Evolutionary conservation across 2,888 invertebrate genomes (phyloP).

Genomic region (Cistogaster globosa): DNA sequence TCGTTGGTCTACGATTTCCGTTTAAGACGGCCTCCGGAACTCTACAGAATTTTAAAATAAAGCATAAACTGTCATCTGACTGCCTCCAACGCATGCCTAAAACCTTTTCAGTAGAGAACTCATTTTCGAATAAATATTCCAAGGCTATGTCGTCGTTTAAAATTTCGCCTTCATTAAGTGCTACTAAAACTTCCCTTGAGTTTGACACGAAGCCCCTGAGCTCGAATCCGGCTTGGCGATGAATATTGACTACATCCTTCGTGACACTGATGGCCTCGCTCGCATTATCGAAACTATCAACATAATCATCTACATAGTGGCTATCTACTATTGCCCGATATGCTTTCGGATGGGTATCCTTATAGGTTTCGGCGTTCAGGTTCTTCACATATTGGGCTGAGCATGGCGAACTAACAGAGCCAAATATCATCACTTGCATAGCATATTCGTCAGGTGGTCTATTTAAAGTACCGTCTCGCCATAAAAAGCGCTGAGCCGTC

Average conservation of each 20-base stretch:
- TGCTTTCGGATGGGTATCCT: conserved; percentile 30
- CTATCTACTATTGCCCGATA: conserved; percentile 59
- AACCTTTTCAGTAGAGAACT: too few species aligned
- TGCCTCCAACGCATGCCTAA: conserved; percentile 50
- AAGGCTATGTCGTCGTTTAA: too few species aligned
- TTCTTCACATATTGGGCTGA: conserved; percentile 61
- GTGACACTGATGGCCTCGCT: conserved; percentile 58
- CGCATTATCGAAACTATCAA: conserved; percentile 39
- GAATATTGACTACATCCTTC: conserved; percentile 57
- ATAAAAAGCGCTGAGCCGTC: conserved; percentile 43
- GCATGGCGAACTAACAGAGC: conserved; percentile 57
- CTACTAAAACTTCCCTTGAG: conserved; percentile 34
- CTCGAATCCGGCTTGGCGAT: conserved; percentile 61
- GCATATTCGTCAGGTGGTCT: conserved; percentile 37
- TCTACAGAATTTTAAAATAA: conserved; percentile 42
- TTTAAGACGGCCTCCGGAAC: conserved; percentile 49
- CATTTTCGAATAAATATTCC: too few species aligned
- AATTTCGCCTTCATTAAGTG: conserved; percentile 7
- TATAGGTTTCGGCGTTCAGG: conserved; percentile 50
- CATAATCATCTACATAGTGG: conserved; percentile 57
- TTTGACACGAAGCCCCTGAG: conserved; percentile 65
- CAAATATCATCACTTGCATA: conserved; percentile 63
- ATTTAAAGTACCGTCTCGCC: conserved; percentile 31
- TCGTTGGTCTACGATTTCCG: conserved; percentile 43
- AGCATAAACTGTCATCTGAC: conserved; percentile 45